These are phyloP conservation scores for Epirrhoe alternata DNA, from an alignment of 2,888 invertebrate genomes.

Conservation along the genomic window DNA sequence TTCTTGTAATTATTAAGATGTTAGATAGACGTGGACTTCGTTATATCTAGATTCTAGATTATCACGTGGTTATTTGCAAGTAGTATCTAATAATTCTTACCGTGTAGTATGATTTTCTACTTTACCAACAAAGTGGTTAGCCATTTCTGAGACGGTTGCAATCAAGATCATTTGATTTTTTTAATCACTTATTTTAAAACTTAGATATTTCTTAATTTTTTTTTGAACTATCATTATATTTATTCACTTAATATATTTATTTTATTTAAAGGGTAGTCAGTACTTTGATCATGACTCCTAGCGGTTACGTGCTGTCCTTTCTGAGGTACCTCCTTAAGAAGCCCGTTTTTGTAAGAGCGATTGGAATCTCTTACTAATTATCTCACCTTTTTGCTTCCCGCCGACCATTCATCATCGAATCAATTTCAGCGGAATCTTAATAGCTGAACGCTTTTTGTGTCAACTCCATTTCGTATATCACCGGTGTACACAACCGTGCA, in stretches of 20 bases:
- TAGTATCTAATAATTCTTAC: no score
- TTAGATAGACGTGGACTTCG: slow-evolving; percentile 21
- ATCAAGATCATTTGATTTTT: no score
- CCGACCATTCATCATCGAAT: slow-evolving; percentile 7
- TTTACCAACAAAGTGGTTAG: no score
- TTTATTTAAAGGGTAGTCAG: neutral
- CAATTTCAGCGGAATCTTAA: slow-evolving; percentile 17
- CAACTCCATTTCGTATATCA: slow-evolving; percentile 16
- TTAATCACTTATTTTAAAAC: neutral
- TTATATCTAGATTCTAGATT: slow-evolving; percentile 1
- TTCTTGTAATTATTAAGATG: slow-evolving; percentile 29
- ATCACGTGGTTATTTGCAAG: neutral
- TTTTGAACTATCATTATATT: no score
- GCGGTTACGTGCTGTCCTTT: neutral
- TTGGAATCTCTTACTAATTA: neutral
- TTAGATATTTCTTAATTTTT: no score
- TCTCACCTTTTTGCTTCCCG: neutral
- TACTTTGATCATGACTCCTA: neutral
- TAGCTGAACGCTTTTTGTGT: slow-evolving; percentile 17
- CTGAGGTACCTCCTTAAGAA: neutral
- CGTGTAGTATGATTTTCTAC: no score
- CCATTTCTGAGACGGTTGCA: no score
- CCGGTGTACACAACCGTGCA: slow-evolving; percentile 33
- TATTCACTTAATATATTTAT: no score
- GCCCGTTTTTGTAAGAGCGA: neutral